A percentile compares a stretch with the other conserved stretches of the same genome.
These are phyloP conservation scores for Drosophila aldrichi DNA, from an alignment of 2,888 invertebrate species.

Conservation along the genomic window DNA sequence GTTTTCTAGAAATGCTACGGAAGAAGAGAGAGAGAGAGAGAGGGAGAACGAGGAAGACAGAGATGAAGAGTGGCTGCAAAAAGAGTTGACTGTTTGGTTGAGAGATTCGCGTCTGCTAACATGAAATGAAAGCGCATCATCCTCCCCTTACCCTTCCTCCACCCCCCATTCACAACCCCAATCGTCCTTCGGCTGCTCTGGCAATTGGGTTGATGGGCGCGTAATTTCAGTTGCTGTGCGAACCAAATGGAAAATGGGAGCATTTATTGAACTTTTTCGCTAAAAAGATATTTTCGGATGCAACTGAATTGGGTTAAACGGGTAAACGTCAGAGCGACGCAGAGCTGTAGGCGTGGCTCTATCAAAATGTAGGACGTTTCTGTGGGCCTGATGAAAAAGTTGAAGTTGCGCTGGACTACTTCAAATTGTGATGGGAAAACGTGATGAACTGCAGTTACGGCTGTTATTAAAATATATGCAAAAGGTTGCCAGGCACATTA, in stretches of 20 bases:
- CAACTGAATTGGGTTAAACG: conserved; percentile 66
- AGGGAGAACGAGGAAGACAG: neutral
- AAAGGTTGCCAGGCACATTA: neutral
- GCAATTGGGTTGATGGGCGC: conserved; percentile 69
- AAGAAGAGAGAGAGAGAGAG: neutral
- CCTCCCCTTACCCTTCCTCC: neutral
- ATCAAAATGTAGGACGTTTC: conserved; percentile 66
- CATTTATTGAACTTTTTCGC: conserved; percentile 77
- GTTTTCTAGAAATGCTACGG: conserved; percentile 27
- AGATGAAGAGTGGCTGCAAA: neutral
- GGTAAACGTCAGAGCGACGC: conserved; percentile 24
- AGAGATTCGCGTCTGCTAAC: conserved; percentile 20
- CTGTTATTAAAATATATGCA: conserved; percentile 1
- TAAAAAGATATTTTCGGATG: conserved; percentile 70
- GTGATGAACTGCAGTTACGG: conserved; percentile 38
- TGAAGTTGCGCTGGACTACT: conserved; percentile 41
- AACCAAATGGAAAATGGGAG: conserved; percentile 64
- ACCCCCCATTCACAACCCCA: neutral
- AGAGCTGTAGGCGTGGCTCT: neutral
- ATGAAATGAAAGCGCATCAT: conserved; percentile 57
- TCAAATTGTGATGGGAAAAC: conserved; percentile 46
- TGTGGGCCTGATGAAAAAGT: conserved; percentile 40
- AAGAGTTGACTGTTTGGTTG: conserved; percentile 15
- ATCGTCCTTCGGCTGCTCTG: conserved; percentile 16
- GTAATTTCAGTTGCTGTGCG: conserved; percentile 52